phyloP scores from a whole-genome alignment of 2,113 vertebrate genomes.

The Procavia capensis region DNA sequence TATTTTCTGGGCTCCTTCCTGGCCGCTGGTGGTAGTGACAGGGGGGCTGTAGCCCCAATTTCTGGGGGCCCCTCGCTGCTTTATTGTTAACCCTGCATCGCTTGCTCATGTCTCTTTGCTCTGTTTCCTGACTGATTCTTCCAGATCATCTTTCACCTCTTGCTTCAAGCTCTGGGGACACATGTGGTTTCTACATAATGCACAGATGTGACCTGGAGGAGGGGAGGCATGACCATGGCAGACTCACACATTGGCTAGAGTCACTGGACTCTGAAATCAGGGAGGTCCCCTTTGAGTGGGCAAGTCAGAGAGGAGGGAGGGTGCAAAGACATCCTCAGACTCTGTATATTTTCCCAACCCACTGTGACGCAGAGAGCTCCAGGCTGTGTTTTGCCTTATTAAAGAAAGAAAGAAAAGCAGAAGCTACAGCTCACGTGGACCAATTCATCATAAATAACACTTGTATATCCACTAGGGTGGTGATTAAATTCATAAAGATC shows the following conservation, averaged over 20 bases:
- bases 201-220: constrained; percentile 72
- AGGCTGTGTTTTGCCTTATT: not conserved
- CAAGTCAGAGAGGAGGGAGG: not conserved
- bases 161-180: constrained; percentile 65
- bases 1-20: not conserved
- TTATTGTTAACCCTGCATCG: not conserved
- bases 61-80: not conserved
- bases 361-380: fast-evolving
- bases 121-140: constrained; percentile 63
- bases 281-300: not conserved
- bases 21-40: not conserved
- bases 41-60: not conserved
- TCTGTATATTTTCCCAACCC: not conserved
- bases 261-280: constrained; percentile 2
- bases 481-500: not conserved
- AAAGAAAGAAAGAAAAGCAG: not conserved
- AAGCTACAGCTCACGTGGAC: not conserved
- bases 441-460: not conserved
- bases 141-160: constrained; percentile 74
- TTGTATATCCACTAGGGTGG: not conserved
- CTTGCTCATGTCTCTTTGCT: constrained; percentile 61
- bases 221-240: not conserved
- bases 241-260: not conserved
- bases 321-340: not conserved
- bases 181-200: constrained; percentile 71